Percentiles rank a stretch among this genome's conserved stretches.
phyloP scores from a whole-genome alignment of 2,113 vertebrate genomes.

The Eclectus roratus region DNA sequence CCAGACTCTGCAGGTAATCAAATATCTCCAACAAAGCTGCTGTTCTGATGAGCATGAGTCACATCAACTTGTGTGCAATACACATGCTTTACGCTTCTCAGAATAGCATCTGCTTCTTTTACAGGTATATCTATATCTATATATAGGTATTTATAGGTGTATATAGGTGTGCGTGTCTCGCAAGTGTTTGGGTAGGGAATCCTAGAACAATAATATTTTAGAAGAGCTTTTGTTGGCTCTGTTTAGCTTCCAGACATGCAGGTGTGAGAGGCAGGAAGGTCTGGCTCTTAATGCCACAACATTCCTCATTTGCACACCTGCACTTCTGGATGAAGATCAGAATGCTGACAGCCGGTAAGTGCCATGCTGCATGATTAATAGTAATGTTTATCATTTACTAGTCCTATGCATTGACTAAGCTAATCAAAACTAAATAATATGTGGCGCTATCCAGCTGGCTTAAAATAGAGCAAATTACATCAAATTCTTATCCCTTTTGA shows the following conservation, averaged over 20 bases:
- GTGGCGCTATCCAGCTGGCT: background rate
- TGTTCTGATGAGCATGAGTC: background rate
- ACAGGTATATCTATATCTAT: background rate
- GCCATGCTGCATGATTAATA: background rate
- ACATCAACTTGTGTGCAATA: background rate
- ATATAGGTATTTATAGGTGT: background rate
- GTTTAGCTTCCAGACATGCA: background rate
- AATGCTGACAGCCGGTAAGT: background rate
- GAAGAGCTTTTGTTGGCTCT: background rate
- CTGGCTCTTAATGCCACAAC: background rate
- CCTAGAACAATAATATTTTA: background rate
- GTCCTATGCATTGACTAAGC: background rate
- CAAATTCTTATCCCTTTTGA: background rate
- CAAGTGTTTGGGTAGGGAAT: background rate
- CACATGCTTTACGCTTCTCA: background rate
- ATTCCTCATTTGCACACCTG: constrained; percentile 38
- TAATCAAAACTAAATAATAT: background rate
- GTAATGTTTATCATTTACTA: background rate
- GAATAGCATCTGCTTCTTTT: background rate
- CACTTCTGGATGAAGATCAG: constrained; percentile 1
- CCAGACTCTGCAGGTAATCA: background rate
- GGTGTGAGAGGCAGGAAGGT: background rate
- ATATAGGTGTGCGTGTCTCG: background rate
- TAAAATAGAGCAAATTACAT: background rate
- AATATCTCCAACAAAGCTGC: background rate